Evolutionary conservation across 2,113 vertebrate genomes (phyloP).

Genomic region (Gymnogyps californianus): DNA sequence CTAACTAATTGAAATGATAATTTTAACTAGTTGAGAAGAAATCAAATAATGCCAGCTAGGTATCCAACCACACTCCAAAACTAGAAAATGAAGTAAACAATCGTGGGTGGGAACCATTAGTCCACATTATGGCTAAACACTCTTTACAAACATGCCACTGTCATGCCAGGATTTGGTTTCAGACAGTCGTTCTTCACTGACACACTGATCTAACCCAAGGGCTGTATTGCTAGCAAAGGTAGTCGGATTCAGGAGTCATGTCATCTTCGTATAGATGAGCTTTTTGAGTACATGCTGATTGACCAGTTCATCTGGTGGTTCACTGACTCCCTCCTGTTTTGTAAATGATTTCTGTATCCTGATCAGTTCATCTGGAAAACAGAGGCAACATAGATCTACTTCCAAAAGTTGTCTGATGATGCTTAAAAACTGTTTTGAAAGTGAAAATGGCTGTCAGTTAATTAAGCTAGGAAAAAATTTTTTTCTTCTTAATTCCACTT

Average conservation of each 20-base stretch:
- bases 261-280: neutral
- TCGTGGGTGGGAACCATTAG: neutral
- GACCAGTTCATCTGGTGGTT: neutral
- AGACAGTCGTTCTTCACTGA: neutral
- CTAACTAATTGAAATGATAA: neutral
- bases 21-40: neutral
- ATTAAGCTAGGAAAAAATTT: neutral
- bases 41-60: neutral
- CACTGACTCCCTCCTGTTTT: neutral
- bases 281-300: neutral
- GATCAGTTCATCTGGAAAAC: neutral
- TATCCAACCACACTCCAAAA: neutral
- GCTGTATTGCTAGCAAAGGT: neutral
- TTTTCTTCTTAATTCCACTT: neutral
- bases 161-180: neutral
- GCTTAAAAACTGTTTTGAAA: neutral
- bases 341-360: neutral
- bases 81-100: neutral
- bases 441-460: neutral
- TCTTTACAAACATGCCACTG: neutral
- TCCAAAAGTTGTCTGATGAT: neutral
- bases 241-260: neutral
- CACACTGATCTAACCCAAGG: neutral
- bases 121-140: neutral
- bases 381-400: neutral